These are phyloP conservation scores for Margaritifera margaritifera DNA, from an alignment of 2,888 invertebrate species.

Conservation along the genomic window DNA sequence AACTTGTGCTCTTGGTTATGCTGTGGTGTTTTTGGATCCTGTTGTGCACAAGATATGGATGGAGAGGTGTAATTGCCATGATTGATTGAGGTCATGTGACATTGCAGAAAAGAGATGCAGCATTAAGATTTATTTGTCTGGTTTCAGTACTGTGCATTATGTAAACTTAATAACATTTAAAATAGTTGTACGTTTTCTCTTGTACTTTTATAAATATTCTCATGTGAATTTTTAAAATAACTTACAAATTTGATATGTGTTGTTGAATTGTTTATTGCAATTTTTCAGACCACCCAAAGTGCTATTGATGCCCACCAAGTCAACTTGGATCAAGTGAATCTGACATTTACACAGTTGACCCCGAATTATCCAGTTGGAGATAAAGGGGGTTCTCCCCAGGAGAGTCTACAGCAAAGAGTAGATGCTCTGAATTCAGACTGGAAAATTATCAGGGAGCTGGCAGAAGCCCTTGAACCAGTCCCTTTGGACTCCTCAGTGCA, in stretches of 20 bases:
- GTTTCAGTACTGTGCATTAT: no score
- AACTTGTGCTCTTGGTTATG: no score
- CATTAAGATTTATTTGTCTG: no score
- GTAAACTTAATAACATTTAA: neutral
- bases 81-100: no score
- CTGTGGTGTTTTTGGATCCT: no score
- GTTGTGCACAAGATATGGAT: no score
- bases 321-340: conserved; percentile 59
- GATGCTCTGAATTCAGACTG: conserved; percentile 64
- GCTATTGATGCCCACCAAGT: conserved; percentile 58
- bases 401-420: conserved; percentile 55
- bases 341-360: conserved; percentile 44
- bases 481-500: conserved; percentile 49
- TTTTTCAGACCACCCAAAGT: conserved; percentile 60
- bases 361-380: conserved; percentile 41
- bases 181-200: neutral
- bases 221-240: neutral
- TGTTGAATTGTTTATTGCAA: neutral
- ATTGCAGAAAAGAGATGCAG: no score
- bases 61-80: no score
- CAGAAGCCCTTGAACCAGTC: conserved; percentile 51
- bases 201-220: neutral
- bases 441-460: conserved; percentile 54
- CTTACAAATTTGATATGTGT: neutral
- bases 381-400: conserved; percentile 50